Conservation (phyloP, 2,113 vertebrate species). For the Raja brachyura region DNA sequence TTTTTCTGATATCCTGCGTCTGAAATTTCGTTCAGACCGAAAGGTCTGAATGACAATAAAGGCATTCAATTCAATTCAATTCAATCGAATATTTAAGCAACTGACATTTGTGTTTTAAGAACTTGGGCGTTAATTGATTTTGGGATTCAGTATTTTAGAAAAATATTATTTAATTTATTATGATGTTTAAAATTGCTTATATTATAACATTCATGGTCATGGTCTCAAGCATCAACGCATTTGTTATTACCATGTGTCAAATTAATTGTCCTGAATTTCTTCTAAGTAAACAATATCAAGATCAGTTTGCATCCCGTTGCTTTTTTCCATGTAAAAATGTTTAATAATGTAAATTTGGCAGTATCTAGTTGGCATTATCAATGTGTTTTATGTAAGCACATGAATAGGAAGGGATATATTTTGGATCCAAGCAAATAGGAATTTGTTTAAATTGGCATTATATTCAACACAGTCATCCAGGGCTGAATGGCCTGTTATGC, state of each 20-base stretch:
- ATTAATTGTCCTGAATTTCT: neutral
- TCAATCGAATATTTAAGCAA: neutral
- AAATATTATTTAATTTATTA: too few relatives aligned
- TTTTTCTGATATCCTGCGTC: neutral
- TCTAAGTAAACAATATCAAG: neutral
- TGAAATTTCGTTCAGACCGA: too few relatives aligned
- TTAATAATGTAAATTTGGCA: neutral
- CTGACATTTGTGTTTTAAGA: neutral
- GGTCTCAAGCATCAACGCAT: neutral
- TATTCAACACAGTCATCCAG: too few relatives aligned
- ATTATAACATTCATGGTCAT: neutral
- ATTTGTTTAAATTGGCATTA: too few relatives aligned
- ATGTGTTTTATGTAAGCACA: too few relatives aligned
- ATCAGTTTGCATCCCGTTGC: neutral
- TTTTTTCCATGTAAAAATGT: neutral
- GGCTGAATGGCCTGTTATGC: too few relatives aligned
- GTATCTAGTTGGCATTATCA: neutral
- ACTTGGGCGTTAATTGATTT: neutral
- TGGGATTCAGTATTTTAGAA: neutral
- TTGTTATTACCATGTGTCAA: neutral
- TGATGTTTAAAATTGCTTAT: neutral
- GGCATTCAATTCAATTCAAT: too few relatives aligned
- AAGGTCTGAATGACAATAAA: too few relatives aligned
- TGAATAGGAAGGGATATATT: too few relatives aligned
- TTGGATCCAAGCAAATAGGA: too few relatives aligned